Base-by-base conservation (phyloP, 2,888 invertebrate species). In the Xylota sylvarum region DNA sequence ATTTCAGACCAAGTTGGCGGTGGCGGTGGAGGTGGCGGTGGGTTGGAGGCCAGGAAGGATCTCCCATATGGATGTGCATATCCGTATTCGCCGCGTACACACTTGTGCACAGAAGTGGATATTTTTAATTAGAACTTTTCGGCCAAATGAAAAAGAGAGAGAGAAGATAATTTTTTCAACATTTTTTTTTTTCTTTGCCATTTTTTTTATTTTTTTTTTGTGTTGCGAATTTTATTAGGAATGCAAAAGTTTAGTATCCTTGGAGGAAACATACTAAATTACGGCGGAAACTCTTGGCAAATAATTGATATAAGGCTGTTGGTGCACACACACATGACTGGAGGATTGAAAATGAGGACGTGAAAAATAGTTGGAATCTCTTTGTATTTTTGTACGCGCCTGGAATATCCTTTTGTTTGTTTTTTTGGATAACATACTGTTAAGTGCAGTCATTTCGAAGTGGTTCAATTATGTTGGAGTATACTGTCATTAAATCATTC, bases 91-190 rank as follows among this genome's bases (percentile, higher is more conserved):
- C 35, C 30, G 23, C 32, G 65, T 64, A 52, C 35, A 27, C 70
- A 40, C 79, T 76, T 85, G 85, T 73, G 81, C 82, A 82, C 37
- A 73, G 65, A 58, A 86, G 82, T 86, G 86, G 72, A 86, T 82
- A 86, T 86, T 86, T 86, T 86, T 86, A 86, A 86, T 86, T 86
- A 86, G 86, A 86, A 82, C 82, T 82, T 86, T 86, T 85, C 67
- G 85, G 70, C 76, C 81, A 84, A 84, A 84, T 78, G 73, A 78
- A 78, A 69, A 43, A 52, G 56, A n/a, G 70, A 43, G 37, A 52
- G 35, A 5, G 14, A 4, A 23, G 17, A 30, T 37, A 37, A 14
- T 56, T 67, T 52, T 56, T 32, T 46, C 52, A 17, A 12, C n/a
- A 5, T 32, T 64, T 14, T 65, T 56, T 32, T 46, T 23, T 64